Conservation (phyloP, 2,797 vertebrate species). For the Saxicola maurus region DNA sequence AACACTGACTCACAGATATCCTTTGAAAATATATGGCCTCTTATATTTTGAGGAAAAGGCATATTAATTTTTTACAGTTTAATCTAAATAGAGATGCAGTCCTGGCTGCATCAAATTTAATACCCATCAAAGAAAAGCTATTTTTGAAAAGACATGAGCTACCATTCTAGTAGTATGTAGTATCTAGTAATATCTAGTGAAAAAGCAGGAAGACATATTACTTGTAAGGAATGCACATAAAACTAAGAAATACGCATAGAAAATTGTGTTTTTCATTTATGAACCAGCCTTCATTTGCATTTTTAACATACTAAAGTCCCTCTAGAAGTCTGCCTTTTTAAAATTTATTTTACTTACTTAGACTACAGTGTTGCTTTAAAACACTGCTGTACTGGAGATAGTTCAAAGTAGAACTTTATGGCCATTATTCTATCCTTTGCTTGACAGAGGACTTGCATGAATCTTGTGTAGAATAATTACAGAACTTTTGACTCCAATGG, state of each 20-base stretch:
- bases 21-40: not conserved
- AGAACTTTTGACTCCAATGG: not conserved
- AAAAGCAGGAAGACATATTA: not conserved
- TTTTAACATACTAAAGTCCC: not conserved
- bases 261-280: not conserved
- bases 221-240: not conserved
- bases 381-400: not conserved
- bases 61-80: not conserved
- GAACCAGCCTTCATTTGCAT: not conserved
- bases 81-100: not conserved
- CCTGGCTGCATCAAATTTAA: not conserved
- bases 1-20: not conserved
- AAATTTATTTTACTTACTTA: not conserved
- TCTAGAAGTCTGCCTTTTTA: not conserved
- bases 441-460: not conserved
- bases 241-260: not conserved
- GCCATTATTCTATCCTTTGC: not conserved
- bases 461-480: not conserved
- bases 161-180: rapidly evolving
- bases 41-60: not conserved
- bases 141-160: not conserved
- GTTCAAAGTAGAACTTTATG: not conserved
- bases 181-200: not conserved
- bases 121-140: not conserved
- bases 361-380: not conserved